Conservation (phyloP, 35 echinoderm and acorn worm genomes). For the Acanthaster planci region DNA sequence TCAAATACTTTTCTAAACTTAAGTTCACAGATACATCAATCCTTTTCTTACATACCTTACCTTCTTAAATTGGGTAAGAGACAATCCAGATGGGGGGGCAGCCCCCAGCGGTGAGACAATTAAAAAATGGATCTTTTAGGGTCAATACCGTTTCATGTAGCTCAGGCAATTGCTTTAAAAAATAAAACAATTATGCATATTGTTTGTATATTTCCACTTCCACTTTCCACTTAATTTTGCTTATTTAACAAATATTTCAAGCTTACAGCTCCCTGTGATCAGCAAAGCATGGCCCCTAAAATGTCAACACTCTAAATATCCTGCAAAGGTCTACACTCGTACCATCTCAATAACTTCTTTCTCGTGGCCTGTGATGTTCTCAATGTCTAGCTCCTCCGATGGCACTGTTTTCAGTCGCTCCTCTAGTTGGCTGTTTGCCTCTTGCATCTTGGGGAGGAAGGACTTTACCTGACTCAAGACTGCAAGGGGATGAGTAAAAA, state of each 20-base stretch:
- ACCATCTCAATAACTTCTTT: constrained; percentile 34
- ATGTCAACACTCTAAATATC: background rate
- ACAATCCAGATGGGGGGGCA: too few species aligned
- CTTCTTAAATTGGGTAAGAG: too few species aligned
- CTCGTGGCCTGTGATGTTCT: constrained; percentile 3
- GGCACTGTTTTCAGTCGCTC: constrained; percentile 12
- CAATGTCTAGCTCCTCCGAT: constrained; percentile 26
- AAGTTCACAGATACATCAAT: too few species aligned
- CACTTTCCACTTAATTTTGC: too few species aligned
- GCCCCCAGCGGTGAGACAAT: too few species aligned
- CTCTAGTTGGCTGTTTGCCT: constrained; percentile 17
- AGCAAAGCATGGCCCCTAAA: too few species aligned
- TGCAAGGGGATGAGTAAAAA: background rate
- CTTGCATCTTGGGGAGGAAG: constrained; percentile 34
- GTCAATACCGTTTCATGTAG: background rate
- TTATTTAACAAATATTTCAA: background rate
- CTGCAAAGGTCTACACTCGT: background rate
- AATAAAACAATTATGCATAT: background rate
- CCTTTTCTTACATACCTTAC: too few species aligned
- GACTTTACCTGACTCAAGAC: constrained; percentile 18
- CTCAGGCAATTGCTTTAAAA: background rate
- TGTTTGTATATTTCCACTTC: background rate
- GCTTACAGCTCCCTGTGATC: too few species aligned
- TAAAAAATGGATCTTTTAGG: too few species aligned
- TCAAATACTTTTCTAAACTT: background rate